A percentile compares a stretch with the other conserved stretches of the same genome.
These are phyloP conservation scores for Stichopus chloronotus DNA, from an alignment of 35 echinoderm and acorn worm genomes.

Conservation along the genomic window DNA sequence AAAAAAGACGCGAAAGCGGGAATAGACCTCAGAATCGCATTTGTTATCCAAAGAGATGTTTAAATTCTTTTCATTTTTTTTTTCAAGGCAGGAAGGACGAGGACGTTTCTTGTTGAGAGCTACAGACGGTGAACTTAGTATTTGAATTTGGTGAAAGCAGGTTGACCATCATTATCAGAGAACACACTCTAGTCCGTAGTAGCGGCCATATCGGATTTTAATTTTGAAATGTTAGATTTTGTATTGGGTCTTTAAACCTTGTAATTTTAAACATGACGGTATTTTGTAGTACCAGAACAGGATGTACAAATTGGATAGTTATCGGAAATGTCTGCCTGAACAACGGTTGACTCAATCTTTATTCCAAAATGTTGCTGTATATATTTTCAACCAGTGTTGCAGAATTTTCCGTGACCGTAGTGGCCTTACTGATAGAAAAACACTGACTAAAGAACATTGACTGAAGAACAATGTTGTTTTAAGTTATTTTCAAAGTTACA, in stretches of 20 bases:
- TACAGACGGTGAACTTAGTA: neutral
- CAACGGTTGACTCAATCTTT: constrained; percentile 3
- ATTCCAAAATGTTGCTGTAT: neutral
- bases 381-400: neutral
- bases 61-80: no score
- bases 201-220: neutral
- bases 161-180: neutral
- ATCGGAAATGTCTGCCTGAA: neutral
- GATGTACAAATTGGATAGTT: neutral
- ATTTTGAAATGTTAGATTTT: neutral
- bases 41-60: no score
- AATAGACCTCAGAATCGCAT: neutral
- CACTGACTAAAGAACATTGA: no score
- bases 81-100: no score
- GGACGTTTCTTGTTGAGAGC: neutral
- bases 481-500: no score
- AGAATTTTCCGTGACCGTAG: constrained; percentile 3
- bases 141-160: constrained; percentile 9
- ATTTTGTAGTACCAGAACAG: neutral
- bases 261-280: neutral
- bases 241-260: neutral
- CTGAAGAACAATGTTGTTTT: no score
- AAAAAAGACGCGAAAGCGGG: no score
- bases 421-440: neutral
- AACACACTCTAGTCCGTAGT: neutral